Percentiles rank a stretch among this genome's conserved stretches.
Conservation (phyloP, 1,140 invertebrate genomes). For the Trichomalopsis sarcophagae region DNA sequence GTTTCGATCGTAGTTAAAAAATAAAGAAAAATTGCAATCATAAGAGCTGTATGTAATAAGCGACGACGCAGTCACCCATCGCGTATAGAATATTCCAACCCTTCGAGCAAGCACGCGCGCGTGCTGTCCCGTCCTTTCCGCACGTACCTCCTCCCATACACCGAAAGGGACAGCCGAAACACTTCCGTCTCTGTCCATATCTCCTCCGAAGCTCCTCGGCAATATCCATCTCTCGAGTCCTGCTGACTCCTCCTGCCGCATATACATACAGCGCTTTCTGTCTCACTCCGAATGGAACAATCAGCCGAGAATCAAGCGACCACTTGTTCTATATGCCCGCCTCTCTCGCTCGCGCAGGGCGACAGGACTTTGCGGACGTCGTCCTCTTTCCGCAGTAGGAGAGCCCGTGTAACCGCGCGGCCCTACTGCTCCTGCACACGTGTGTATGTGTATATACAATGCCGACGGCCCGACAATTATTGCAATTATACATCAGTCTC, state of each 20-base stretch:
- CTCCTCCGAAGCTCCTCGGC: not conserved
- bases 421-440: constrained; percentile 9
- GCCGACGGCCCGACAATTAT: constrained; percentile 68
- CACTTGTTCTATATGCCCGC: constrained; percentile 70
- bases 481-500: constrained; percentile 67
- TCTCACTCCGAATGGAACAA: constrained; percentile 73
- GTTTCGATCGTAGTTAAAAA: not conserved
- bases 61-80: too few species aligned
- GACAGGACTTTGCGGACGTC: constrained; percentile 60
- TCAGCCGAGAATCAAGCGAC: constrained; percentile 74
- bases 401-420: constrained; percentile 33
- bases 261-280: not conserved
- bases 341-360: constrained; percentile 18
- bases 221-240: constrained; percentile 22
- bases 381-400: constrained; percentile 57
- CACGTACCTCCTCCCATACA: not conserved
- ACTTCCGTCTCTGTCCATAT: not conserved
- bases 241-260: not conserved
- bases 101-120: too few species aligned
- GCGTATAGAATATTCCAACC: too few species aligned
- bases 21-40: too few species aligned
- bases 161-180: not conserved
- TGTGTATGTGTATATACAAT: constrained; percentile 61
- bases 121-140: not conserved
- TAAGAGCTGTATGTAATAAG: too few species aligned